phyloP scores from a whole-genome alignment of 2,797 vertebrate genomes.

The Mionectes olivaceus region DNA sequence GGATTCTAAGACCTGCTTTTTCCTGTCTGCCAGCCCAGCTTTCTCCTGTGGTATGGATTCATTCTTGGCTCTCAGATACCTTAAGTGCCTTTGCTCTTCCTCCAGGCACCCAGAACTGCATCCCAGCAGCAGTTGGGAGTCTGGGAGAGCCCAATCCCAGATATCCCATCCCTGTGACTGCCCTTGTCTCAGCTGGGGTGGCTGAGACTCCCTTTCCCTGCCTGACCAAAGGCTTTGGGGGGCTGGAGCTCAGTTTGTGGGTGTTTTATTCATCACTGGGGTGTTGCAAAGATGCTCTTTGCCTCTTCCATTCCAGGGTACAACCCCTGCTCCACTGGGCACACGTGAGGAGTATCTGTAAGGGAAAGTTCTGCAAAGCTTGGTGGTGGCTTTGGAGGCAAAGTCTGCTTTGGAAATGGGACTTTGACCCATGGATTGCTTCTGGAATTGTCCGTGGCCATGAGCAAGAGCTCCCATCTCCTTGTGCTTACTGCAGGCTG shows the following conservation, averaged over 20 bases:
- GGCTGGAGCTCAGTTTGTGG: background rate
- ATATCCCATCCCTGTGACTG: accelerated
- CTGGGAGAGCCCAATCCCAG: background rate
- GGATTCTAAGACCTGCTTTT: accelerated
- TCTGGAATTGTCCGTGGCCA: background rate
- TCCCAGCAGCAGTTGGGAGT: background rate
- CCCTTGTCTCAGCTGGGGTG: background rate
- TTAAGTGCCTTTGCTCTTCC: background rate
- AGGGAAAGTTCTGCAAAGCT: background rate
- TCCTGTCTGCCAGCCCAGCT: background rate
- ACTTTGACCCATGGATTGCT: background rate
- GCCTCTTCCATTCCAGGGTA: background rate
- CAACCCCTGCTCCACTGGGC: background rate
- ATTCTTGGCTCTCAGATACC: accelerated
- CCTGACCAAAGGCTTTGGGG: background rate
- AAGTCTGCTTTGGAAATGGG: background rate
- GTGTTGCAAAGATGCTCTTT: background rate
- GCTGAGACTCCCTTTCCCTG: background rate
- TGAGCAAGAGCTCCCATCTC: background rate
- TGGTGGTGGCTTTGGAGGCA: background rate
- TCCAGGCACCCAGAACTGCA: accelerated
- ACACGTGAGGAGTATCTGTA: background rate
- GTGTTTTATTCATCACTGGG: background rate
- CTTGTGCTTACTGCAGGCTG: background rate
- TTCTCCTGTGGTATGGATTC: accelerated